Evolutionary conservation across 2,113 vertebrate genomes (phyloP), one percentile per base, ranked within the genome.

Genomic region (Vicugna pacos): DNA sequence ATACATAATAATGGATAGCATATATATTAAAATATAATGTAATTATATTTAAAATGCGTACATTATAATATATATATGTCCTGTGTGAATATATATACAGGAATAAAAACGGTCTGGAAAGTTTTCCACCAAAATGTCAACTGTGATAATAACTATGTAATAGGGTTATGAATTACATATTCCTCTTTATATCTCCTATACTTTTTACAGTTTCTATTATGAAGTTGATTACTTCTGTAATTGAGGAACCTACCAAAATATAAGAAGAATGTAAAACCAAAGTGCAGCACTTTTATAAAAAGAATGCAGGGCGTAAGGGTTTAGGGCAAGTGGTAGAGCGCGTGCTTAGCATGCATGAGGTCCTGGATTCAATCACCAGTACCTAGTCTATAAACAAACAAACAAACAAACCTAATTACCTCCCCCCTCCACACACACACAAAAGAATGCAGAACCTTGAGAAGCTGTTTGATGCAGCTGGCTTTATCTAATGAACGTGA

Each of bases 181-280:
- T 60, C 22, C 83, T 75, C 28, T 58, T 91, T 38, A 81, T 50
- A 20, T 20, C 10, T 48, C 56, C 28, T 70, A 15, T 50, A 42
- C 48, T 70, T 89, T 89, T 17, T 28, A 77, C 4, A 14, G 19
- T 89, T 81, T 96, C 35, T 93, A 7, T 56, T 89, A 83, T 2
- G 28, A 96, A 70, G 76, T 3, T 75, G 16, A 79, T 86, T 32
- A 15, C 20, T 93, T 93, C 70, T 52, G 35, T 8, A 81, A 82
- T 85, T 85, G 67, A 85, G 62, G 54, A 84, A 95, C 20, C 13
- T 24, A 83, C 19, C 26, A 22, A 77, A 80, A 94, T 48, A 93
- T 24, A 42, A 30, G 84, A 84, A 52, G 46, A 83, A 90, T 3
- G 17, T 60, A 50, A 89, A 95, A 56, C 24, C 42, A 35, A 90